Evolutionary conservation across 1,140 invertebrate species (phyloP), one percentile per base, ranked within the genome.

Genomic region (Papilio aristodemus): DNA sequence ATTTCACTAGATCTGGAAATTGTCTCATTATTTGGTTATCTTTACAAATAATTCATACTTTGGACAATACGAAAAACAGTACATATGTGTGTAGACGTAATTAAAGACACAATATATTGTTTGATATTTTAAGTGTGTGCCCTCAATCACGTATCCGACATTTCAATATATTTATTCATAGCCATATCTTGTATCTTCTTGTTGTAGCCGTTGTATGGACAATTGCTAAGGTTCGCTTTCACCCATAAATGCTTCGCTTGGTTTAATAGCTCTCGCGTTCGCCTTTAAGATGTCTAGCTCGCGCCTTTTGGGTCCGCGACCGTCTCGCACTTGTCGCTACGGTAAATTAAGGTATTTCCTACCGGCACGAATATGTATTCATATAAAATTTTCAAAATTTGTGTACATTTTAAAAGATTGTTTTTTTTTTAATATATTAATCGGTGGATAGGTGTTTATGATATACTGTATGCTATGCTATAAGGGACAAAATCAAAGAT

Each of bases 241-340:
- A 54, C 46, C 46, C 19, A 54, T 54, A 54, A 54, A 54, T 54
- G 46, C 46, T 54, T 54, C 46, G 46, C 19, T 54, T 54, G 10
- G 46, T 54, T 54, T 54, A 54, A 22, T 25, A 54, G 46, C 46
- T 22, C 46, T 54, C 46, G 46, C 46, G 46, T 54, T 9, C 19
- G 46, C 46, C 19, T 22, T 54, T 54, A 11, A 54, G 19, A 25
- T 54, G 46, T 54, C 46, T 5, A 54, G 10, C 7, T 54, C 19
- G 46, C 19, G 22, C 46, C 46, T 54, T 54, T 54, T 54, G 19
- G 3, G 46, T 25, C 19, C 19, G 10, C 9, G 19, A 54, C 2
- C 17, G 1, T 54, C 46, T 54, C 46, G 46, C 46, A 3, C 19
- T 54, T 54, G 19, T 54, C 19, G 46, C 2, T 50, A 50, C 19